Evolutionary conservation across 1,140 invertebrate species (phyloP).

Genomic region (Drosophila pallidifrons): DNA sequence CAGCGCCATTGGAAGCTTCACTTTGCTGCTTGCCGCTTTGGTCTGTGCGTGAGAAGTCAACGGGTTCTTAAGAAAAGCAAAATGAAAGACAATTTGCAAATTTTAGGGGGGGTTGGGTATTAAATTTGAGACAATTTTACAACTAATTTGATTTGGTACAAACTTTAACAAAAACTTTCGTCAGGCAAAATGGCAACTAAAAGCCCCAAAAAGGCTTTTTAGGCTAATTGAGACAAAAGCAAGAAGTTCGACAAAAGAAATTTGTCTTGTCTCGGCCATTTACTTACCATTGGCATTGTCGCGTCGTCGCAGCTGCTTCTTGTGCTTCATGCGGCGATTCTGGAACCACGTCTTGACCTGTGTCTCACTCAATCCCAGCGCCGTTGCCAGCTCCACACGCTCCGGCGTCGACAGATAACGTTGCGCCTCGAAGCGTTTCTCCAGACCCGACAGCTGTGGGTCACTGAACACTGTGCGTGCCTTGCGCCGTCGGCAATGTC

Average conservation of each 20-base stretch:
- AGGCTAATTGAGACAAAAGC: conserved; percentile 57
- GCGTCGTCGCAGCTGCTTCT: conserved; percentile 92
- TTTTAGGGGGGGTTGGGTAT: not conserved
- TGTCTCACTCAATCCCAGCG: conserved; percentile 97
- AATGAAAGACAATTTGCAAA: not conserved
- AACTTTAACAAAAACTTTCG: conserved; percentile 65
- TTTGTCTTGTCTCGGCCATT: conserved; percentile 24
- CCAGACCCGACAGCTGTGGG: conserved; percentile 96
- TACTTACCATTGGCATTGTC: conserved; percentile 79
- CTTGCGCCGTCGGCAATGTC: conserved; percentile 96
- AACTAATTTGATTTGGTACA: conserved; percentile 74
- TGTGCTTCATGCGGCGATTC: conserved; percentile 98
- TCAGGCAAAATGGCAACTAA: conserved; percentile 41
- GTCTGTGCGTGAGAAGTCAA: conserved; percentile 84
- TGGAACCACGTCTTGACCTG: conserved; percentile 99
- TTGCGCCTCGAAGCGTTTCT: conserved; percentile 97
- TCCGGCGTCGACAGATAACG: conserved; percentile 99
- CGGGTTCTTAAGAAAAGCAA: conserved; percentile 69
- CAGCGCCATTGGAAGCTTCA: conserved; percentile 42
- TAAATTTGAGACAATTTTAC: conserved; percentile 53
- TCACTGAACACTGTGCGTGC: conserved; percentile 99
- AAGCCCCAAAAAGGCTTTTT: not conserved
- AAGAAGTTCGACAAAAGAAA: conserved; percentile 35
- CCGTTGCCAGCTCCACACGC: conserved; percentile 96
- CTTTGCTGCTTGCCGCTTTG: conserved; percentile 55